phyloP scores from a whole-genome alignment of 2,888 invertebrate genomes.

The Nycteola revayana region DNA sequence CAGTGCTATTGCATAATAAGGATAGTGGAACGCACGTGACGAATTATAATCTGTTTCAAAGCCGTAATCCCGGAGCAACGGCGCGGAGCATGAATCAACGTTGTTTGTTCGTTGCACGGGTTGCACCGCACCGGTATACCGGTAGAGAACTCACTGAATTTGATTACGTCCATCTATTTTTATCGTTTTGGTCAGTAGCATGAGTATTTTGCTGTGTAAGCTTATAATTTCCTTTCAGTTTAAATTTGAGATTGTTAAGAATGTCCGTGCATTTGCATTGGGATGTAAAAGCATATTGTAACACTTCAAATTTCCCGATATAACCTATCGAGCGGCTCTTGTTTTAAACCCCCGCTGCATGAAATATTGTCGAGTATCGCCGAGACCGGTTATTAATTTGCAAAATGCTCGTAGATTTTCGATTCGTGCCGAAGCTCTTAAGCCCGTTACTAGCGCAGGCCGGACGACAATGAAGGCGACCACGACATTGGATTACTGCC shows the following conservation, averaged over 20 bases:
- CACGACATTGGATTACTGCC: conserved; percentile 64
- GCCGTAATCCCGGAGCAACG: conserved; percentile 49
- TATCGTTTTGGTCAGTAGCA: conserved; percentile 6
- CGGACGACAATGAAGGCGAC: conserved; percentile 61
- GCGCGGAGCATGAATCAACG: conserved; percentile 45
- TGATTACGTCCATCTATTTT: conserved; percentile 19
- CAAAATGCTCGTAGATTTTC: conserved; percentile 56
- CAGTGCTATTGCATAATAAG: conserved; percentile 42
- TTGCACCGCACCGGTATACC: too few species aligned
- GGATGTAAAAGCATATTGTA: conserved; percentile 8
- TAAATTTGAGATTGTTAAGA: conserved; percentile 6
- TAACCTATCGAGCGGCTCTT: conserved; percentile 9
- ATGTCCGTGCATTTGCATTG: neutral
- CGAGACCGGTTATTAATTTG: conserved; percentile 68
- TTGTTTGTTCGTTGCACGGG: conserved; percentile 38
- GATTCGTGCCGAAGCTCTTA: conserved; percentile 55
- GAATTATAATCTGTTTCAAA: conserved; percentile 57
- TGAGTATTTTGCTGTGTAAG: conserved; percentile 4
- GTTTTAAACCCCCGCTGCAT: conserved; percentile 16
- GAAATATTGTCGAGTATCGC: conserved; percentile 29
- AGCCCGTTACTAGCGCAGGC: conserved; percentile 57
- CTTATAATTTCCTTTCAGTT: neutral
- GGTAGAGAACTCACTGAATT: conserved; percentile 21
- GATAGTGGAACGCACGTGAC: conserved; percentile 49
- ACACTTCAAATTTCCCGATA: conserved; percentile 8